phyloP scores from a whole-genome alignment of 37 sponge, comb jelly and placozoan genomes.

The Spongilla lacustris region DNA sequence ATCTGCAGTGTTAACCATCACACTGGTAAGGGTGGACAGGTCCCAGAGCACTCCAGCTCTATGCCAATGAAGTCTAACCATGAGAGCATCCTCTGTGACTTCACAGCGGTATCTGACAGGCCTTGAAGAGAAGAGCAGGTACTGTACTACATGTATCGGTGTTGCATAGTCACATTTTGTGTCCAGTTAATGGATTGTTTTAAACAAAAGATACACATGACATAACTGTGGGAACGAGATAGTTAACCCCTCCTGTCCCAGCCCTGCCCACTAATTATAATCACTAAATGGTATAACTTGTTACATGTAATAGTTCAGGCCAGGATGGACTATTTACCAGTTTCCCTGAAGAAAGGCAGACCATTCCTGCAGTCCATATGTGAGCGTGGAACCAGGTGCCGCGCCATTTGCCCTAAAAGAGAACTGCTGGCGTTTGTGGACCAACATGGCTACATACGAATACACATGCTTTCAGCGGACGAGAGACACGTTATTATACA shows the following conservation, averaged over 20 bases:
- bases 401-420: constrained; percentile 40
- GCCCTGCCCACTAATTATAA: neutral
- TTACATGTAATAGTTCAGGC: too few species aligned
- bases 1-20: neutral
- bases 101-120: neutral
- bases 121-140: neutral
- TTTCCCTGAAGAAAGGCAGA: constrained; percentile 23
- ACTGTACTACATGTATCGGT: neutral
- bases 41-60: neutral
- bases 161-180: neutral
- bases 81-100: neutral
- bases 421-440: constrained; percentile 28
- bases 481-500: neutral
- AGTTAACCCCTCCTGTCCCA: neutral
- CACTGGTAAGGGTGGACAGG: neutral
- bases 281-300: neutral
- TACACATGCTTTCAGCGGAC: constrained; percentile 22
- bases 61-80: neutral
- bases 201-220: too few species aligned
- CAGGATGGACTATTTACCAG: constrained; percentile 47
- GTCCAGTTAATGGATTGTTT: too few species aligned
- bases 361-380: constrained; percentile 16
- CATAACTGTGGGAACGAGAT: too few species aligned
- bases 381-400: neutral
- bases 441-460: constrained; percentile 2